A percentile compares a stretch with the other conserved stretches of the same genome.
phyloP scores from a whole-genome alignment of 2,113 vertebrate genomes.

The Hylia prasina region DNA sequence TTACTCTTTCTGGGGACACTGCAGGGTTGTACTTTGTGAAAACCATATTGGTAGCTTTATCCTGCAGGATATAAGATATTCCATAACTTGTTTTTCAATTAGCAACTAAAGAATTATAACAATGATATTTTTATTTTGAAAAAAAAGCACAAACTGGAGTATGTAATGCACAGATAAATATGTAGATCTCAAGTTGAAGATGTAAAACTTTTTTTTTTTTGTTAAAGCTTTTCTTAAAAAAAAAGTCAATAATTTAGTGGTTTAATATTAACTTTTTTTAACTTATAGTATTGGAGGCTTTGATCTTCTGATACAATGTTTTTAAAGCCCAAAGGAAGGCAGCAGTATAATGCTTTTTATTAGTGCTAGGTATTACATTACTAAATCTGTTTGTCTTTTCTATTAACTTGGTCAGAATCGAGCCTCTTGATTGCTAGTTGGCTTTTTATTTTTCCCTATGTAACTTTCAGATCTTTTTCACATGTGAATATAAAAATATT shows the following conservation, averaged over 20 bases:
- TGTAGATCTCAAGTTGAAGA: not conserved
- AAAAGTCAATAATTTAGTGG: not conserved
- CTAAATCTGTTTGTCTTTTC: not conserved
- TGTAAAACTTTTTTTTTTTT: not conserved
- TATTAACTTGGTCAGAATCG: not conserved
- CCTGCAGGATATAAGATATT: not conserved
- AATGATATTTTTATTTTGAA: not conserved
- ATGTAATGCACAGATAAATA: not conserved
- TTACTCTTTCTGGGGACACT: not conserved
- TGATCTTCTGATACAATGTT: not conserved
- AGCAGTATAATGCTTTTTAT: not conserved
- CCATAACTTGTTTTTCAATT: not conserved
- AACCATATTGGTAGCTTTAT: not conserved
- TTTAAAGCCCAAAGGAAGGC: not conserved
- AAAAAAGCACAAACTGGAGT: not conserved
- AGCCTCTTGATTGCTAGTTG: not conserved
- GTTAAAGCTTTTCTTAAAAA: not conserved
- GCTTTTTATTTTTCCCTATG: not conserved
- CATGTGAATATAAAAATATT: not conserved
- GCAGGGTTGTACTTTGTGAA: not conserved
- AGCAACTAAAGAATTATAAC: not conserved
- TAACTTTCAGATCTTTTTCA: not conserved
- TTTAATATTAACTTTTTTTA: not conserved
- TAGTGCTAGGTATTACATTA: not conserved
- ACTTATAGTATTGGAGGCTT: not conserved